phyloP scores from a whole-genome alignment of 1,140 invertebrate species.

The Carcinoscorpius rotundicauda region DNA sequence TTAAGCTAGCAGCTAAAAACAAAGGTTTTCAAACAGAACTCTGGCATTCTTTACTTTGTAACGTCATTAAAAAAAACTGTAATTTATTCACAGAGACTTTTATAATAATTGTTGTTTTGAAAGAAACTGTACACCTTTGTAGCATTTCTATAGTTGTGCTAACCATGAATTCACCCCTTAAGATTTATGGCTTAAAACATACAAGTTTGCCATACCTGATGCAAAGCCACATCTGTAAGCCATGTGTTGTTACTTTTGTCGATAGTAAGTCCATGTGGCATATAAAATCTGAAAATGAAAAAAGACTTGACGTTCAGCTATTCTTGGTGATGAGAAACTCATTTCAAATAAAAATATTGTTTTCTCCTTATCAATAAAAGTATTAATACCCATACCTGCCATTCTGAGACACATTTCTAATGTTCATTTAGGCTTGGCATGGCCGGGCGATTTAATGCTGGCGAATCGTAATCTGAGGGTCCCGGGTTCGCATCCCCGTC shows the following conservation, averaged over 20 bases:
- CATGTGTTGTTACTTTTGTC: constrained; percentile 59
- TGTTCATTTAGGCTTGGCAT: not conserved
- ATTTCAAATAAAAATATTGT: constrained; percentile 10
- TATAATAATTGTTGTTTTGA: too few species aligned
- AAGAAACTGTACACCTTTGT: too few species aligned
- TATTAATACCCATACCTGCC: not conserved
- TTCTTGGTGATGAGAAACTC: not conserved
- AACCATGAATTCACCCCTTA: too few species aligned
- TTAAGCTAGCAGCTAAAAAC: too few species aligned
- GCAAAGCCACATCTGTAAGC: constrained; percentile 81
- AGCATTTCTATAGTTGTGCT: too few species aligned
- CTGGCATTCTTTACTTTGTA: too few species aligned
- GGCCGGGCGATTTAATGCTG: not conserved
- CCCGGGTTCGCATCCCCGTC: not conserved
- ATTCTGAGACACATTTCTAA: not conserved
- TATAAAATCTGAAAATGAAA: constrained; percentile 56
- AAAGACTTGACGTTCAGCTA: not conserved
- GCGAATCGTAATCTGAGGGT: not conserved
- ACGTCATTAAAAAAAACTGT: too few species aligned
- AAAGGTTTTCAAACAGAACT: too few species aligned
- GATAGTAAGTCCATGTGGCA: constrained; percentile 86
- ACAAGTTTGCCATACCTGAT: constrained; percentile 52
- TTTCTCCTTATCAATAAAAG: not conserved
- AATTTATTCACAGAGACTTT: too few species aligned
- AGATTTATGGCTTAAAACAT: too few species aligned